Conservation (phyloP, 2,113 vertebrate genomes). For the Corynorhinus townsendii region DNA sequence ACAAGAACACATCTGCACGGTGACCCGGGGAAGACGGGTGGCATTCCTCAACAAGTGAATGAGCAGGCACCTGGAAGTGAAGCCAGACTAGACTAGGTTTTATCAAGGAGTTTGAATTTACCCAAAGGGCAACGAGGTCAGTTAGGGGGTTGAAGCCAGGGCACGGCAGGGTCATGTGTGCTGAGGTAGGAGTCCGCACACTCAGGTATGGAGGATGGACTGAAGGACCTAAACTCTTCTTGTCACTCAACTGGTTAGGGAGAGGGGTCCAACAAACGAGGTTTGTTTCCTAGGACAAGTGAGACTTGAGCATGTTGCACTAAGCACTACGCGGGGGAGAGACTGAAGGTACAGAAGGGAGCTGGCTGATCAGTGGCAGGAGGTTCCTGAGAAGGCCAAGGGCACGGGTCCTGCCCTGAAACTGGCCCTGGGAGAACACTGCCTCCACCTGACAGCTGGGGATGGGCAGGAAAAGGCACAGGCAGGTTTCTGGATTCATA, state of each 20-base stretch:
- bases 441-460: not conserved
- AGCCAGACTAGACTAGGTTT: not conserved
- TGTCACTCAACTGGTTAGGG: not conserved
- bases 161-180: not conserved
- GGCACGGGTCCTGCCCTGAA: not conserved
- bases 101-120: not conserved
- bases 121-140: not conserved
- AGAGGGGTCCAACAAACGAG: not conserved
- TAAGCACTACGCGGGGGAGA: not conserved
- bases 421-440: not conserved
- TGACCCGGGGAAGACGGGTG: not conserved
- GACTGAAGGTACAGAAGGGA: too few relatives aligned
- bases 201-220: not conserved
- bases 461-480: not conserved
- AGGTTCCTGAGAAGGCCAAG: not conserved
- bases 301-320: not conserved
- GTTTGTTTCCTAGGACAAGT: not conserved
- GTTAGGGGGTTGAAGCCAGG: not conserved
- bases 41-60: not conserved
- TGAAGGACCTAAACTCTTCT: not conserved
- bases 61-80: not conserved
- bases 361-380: not conserved
- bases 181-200: accelerated
- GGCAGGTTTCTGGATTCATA: not conserved
- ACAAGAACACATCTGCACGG: not conserved